Percentiles rank a stretch among this genome's conserved stretches.
These are phyloP conservation scores for Rhea americana DNA, from an alignment of 2,113 vertebrate species.

Conservation along the genomic window DNA sequence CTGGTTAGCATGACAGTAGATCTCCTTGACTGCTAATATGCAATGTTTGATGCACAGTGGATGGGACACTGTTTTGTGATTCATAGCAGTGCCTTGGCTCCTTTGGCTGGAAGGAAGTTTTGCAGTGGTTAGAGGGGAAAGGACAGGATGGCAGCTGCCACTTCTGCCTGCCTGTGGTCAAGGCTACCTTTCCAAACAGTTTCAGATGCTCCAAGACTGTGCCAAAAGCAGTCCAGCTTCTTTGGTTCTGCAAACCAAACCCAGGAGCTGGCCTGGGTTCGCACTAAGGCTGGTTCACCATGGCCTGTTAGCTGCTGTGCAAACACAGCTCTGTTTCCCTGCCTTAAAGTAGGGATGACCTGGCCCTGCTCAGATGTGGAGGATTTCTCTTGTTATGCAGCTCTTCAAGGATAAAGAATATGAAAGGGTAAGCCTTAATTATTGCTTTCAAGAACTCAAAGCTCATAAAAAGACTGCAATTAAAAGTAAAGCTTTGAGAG, in stretches of 20 bases:
- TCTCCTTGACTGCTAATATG: not conserved
- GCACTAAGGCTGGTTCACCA: not conserved
- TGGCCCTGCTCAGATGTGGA: not conserved
- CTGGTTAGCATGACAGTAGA: not conserved
- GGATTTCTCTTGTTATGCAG: conserved; percentile 31
- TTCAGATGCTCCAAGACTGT: not conserved
- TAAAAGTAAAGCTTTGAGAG: not conserved
- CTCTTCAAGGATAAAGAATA: not conserved
- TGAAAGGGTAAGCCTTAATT: not conserved
- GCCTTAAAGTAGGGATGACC: not conserved
- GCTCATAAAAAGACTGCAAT: not conserved
- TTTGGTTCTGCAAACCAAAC: not conserved
- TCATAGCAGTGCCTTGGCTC: not conserved
- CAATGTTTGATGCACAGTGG: not conserved
- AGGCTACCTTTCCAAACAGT: not conserved
- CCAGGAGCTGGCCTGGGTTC: not conserved
- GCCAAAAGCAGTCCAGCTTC: not conserved
- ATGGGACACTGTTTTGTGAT: not conserved
- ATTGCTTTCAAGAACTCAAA: not conserved
- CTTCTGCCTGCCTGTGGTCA: not conserved
- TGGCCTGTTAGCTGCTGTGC: not conserved
- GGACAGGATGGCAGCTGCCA: not conserved
- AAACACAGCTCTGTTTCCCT: not conserved
- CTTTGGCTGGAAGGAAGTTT: not conserved
- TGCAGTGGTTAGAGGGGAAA: not conserved